phyloP scores from a whole-genome alignment of 2,113 vertebrate species.

The Paracanthobrama guichenoti region DNA sequence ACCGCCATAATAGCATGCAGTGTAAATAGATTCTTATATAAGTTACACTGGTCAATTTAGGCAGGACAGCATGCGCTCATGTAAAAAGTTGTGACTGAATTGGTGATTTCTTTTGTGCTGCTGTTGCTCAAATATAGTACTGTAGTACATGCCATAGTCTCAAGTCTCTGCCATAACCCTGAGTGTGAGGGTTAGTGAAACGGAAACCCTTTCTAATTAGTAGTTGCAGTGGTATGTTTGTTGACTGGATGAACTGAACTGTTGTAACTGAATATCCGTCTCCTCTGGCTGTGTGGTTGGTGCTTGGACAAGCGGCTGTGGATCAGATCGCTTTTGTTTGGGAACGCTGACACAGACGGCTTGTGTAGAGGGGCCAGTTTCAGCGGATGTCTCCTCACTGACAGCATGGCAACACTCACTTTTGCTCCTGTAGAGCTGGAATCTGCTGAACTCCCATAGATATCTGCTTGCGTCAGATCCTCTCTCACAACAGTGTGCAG shows the following conservation, averaged over 20 bases:
- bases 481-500: constrained; percentile 29
- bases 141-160: neutral
- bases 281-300: neutral
- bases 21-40: constrained; percentile 30
- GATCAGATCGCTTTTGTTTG: constrained; percentile 23
- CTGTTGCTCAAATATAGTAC: neutral
- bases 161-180: constrained; percentile 17
- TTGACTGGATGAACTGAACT: constrained; percentile 24
- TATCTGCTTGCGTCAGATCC: constrained; percentile 23
- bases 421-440: constrained; percentile 36
- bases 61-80: neutral
- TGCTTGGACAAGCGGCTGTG: constrained; percentile 8
- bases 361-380: constrained; percentile 7
- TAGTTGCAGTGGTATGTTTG: neutral
- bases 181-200: constrained; percentile 7
- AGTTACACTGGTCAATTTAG: constrained; percentile 6
- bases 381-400: constrained; percentile 36
- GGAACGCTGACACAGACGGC: constrained; percentile 25
- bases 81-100: neutral
- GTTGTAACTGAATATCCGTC: constrained; percentile 22
- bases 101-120: neutral
- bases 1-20: constrained; percentile 12
- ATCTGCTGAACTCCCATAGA: constrained; percentile 32
- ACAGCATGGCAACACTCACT: constrained; percentile 22
- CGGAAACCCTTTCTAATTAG: constrained; percentile 15